Percentiles rank a stretch among this genome's conserved stretches.
phyloP scores from a whole-genome alignment of 2,888 invertebrate genomes.

The Selenia dentaria region DNA sequence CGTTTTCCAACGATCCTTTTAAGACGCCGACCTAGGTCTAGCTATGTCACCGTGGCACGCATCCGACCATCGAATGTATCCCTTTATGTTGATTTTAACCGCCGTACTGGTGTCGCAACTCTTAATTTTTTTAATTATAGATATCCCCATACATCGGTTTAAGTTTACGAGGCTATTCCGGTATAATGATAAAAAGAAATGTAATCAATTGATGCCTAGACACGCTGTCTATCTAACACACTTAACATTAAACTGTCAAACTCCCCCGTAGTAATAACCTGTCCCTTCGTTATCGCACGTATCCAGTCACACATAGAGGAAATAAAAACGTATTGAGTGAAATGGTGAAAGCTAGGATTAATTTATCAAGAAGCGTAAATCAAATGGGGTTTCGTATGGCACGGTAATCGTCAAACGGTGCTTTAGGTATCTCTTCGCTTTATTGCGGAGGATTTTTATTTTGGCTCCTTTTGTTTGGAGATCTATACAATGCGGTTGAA shows the following conservation, averaged over 20 bases:
- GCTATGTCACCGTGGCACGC: too few species aligned
- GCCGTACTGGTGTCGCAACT: background rate
- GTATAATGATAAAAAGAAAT: background rate
- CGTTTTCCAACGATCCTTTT: too few species aligned
- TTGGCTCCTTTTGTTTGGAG: background rate
- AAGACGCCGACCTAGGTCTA: too few species aligned
- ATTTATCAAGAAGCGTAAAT: slow-evolving; percentile 17
- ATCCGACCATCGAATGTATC: too few species aligned
- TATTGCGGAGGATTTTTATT: slow-evolving; percentile 7
- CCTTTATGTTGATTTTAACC: too few species aligned
- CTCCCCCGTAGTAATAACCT: background rate
- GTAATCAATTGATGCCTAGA: background rate
- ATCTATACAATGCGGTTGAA: background rate
- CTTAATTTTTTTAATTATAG: background rate
- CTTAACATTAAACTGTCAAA: slow-evolving; percentile 6
- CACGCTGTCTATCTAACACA: background rate
- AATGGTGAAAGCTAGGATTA: slow-evolving; percentile 22
- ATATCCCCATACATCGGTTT: too few species aligned
- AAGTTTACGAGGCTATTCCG: too few species aligned
- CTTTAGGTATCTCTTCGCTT: slow-evolving; percentile 12
- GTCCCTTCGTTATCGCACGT: slow-evolving; percentile 12
- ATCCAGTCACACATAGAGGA: slow-evolving; percentile 17
- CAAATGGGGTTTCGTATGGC: slow-evolving; percentile 13
- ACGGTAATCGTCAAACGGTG: slow-evolving; percentile 9
- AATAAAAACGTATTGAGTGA: slow-evolving; percentile 26